Percentiles rank a stretch among this genome's conserved stretches.
Conservation (phyloP, 2,113 vertebrate genomes). For the Siniperca knerii region DNA sequence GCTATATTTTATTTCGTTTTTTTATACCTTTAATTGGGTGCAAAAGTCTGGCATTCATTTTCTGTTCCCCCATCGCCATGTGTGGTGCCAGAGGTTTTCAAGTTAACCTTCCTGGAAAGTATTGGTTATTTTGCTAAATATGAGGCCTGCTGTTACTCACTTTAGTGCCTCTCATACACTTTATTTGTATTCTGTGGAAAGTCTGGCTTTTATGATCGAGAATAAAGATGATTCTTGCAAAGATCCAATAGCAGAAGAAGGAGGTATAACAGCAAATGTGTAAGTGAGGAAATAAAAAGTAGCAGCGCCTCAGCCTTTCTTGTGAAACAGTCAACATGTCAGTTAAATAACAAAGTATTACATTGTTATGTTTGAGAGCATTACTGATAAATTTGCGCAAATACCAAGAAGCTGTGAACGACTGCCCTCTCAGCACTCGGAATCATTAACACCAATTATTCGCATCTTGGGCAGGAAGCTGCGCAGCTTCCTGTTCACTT, state of each 20-base stretch:
- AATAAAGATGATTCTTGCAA: constrained; percentile 44
- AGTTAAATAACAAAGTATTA: constrained; percentile 50
- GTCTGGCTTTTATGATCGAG: constrained; percentile 58
- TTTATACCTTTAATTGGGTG: constrained; percentile 72
- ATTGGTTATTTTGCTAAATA: constrained; percentile 65
- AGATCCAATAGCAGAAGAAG: constrained; percentile 5
- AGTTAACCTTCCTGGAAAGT: constrained; percentile 72
- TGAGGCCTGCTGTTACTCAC: constrained; percentile 60
- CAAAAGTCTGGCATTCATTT: constrained; percentile 79
- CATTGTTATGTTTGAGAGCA: constrained; percentile 53
- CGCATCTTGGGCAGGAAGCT: constrained; percentile 78
- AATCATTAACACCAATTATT: constrained; percentile 82
- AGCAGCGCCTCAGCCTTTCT: constrained; percentile 17
- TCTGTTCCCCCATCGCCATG: constrained; percentile 58
- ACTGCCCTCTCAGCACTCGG: constrained; percentile 60
- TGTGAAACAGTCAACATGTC: constrained; percentile 41
- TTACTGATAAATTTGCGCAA: constrained; percentile 52
- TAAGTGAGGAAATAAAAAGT: constrained; percentile 30
- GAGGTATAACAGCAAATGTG: constrained; percentile 11
- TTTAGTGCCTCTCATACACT: constrained; percentile 51
- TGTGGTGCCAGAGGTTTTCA: constrained; percentile 65
- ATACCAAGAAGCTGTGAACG: constrained; percentile 73
- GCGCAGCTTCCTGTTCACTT: constrained; percentile 82
- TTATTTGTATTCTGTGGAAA: constrained; percentile 61
- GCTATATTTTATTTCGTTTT: constrained; percentile 54